Evolutionary conservation across 2,888 invertebrate genomes (phyloP).

Genomic region (Phanerotoma sp.): DNA sequence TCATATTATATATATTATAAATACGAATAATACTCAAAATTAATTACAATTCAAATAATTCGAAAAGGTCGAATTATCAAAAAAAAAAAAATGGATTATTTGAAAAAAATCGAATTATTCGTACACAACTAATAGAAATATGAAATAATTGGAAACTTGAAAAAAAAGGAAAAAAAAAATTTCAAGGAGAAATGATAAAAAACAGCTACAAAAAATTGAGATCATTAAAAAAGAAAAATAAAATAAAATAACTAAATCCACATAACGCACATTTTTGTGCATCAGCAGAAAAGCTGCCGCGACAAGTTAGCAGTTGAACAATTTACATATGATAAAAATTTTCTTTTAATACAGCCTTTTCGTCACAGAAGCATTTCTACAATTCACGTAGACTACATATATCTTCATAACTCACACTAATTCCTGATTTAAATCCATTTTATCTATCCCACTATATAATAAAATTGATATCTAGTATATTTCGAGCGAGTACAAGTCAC

Average conservation of each 20-base stretch:
- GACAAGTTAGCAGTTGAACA: conserved; percentile 44
- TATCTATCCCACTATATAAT: not conserved
- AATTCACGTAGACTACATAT: conserved; percentile 21
- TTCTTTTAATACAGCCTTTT: conserved; percentile 35
- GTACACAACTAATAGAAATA: no score
- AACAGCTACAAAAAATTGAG: no score
- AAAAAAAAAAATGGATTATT: no score
- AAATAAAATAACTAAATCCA: conserved; percentile 1
- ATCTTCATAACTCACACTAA: not conserved
- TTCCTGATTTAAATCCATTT: not conserved
- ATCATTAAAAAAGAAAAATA: no score
- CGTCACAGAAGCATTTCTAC: conserved; percentile 51
- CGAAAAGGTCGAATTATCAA: no score
- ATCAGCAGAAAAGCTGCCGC: conserved; percentile 46
- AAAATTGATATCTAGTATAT: not conserved
- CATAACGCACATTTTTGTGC: conserved; percentile 2
- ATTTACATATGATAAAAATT: not conserved
- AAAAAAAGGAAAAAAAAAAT: no score
- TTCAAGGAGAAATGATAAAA: no score
- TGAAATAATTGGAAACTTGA: no score
- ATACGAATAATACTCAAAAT: no score
- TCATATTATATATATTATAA: no score
- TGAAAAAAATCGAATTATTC: no score
- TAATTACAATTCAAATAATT: no score
- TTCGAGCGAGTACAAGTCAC: conserved; percentile 1